Evolutionary conservation across 2,113 vertebrate genomes (phyloP).

Genomic region (Turnix velox): DNA sequence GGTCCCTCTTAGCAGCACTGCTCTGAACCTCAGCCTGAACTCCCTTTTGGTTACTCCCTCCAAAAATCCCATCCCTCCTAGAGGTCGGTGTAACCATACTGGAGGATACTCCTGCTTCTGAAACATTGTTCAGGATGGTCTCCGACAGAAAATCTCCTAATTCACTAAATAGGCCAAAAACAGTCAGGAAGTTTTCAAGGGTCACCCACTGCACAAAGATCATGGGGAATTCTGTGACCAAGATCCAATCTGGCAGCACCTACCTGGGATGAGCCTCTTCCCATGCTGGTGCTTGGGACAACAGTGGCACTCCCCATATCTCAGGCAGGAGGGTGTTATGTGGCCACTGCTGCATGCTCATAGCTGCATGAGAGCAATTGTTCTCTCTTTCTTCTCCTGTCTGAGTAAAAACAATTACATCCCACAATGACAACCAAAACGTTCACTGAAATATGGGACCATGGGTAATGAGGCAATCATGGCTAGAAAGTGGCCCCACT

Average conservation of each 20-base stretch:
- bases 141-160: not conserved
- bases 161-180: not conserved
- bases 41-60: not conserved
- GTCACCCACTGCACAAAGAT: not conserved
- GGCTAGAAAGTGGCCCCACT: not conserved
- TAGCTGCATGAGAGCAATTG: not conserved
- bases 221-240: rapidly evolving
- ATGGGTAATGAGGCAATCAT: not conserved
- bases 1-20: rapidly evolving
- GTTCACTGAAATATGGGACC: rapidly evolving
- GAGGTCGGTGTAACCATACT: not conserved
- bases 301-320: not conserved
- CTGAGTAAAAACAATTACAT: not conserved
- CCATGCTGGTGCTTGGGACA: too few relatives aligned
- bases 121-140: rapidly evolving
- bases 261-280: not conserved
- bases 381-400: not conserved
- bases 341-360: not conserved
- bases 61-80: not conserved
- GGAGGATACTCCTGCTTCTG: not conserved
- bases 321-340: not conserved
- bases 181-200: not conserved
- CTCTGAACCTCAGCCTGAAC: not conserved
- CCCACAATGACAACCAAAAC: not conserved
- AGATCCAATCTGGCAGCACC: not conserved